A percentile compares a stretch with the other conserved stretches of the same genome.
Evolutionary conservation across 2,888 invertebrate species (phyloP).

Genomic region (Therioaphis trifolii): DNA sequence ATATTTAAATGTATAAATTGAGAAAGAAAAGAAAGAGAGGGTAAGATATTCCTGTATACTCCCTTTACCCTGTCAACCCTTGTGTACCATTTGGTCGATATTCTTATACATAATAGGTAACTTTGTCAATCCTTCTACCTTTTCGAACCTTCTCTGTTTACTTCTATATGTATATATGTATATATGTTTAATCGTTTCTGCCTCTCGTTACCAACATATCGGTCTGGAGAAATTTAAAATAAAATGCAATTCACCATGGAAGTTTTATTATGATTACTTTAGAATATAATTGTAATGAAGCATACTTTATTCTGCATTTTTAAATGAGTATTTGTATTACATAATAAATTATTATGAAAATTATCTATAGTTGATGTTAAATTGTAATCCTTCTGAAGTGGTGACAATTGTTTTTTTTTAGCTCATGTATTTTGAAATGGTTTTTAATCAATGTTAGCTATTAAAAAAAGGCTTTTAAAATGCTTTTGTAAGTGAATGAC

Average conservation of each 20-base stretch:
- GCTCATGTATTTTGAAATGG: background rate
- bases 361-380: no score
- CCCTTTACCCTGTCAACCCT: constrained; percentile 27
- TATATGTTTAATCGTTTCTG: constrained; percentile 25
- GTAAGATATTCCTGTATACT: background rate
- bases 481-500: background rate
- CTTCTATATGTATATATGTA: background rate
- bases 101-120: constrained; percentile 41
- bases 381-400: no score
- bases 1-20: background rate
- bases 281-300: background rate
- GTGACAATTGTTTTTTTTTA: background rate
- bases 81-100: constrained; percentile 23
- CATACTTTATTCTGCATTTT: no score
- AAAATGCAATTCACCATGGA: background rate
- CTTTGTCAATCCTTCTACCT: constrained; percentile 25
- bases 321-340: no score
- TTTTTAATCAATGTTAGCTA: background rate
- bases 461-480: background rate
- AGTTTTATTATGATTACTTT: background rate
- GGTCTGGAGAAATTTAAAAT: background rate
- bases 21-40: background rate
- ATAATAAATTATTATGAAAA: no score
- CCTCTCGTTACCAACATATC: constrained; percentile 7
- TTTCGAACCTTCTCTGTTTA: constrained; percentile 17